Evolutionary conservation across 2,888 invertebrate species (phyloP), one percentile per base, ranked within the genome.

Genomic region (Cerastis rubricosa): DNA sequence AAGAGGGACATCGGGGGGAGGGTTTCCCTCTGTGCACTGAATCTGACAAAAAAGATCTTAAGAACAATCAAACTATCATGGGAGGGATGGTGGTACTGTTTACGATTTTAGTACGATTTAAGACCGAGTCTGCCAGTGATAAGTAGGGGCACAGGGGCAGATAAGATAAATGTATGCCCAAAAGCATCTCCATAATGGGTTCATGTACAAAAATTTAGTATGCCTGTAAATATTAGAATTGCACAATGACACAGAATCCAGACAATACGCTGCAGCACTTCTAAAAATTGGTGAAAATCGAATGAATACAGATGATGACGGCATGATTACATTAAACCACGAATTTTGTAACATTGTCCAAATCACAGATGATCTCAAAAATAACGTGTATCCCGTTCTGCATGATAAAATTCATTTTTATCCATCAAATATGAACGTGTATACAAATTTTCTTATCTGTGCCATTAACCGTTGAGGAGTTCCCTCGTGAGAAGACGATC

Each of bases 241-340:
- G 49, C 80, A 85, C 73, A 86, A 86, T 83, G 82, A 86, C 77
- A 9, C 12, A 9, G 2, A 29, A 45, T 14, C 81, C 75, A 22
- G 40, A 19, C 40, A 71, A 64, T 88, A 87, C 79, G 84, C 85
- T 64, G 83, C 83, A 9, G 45, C n/a, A 7, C 29, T 71, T 25
- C 22, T 51, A 0, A 51, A 71, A 43, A 51, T 51, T 6, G 51
- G 22, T 0, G 64, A 71, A 64, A n/a, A 25, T 19, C 17, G 25
- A 54, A 66, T 73, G 12, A 2, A 14, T 1, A 59, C n/a, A 19
- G 45, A 72, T 12, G 1, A 43, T 35, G 25, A 54, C n/a, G 72
- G 47, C 9, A 66, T 35, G 45, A 66, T 59, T n/a, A 73, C 57
- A 57, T 8, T 68, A 8, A 19, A n/a, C 2, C 35, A 19, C 12